Evolutionary conservation across 2,113 vertebrate genomes (phyloP).

Genomic region (Microcebus tavaratra): DNA sequence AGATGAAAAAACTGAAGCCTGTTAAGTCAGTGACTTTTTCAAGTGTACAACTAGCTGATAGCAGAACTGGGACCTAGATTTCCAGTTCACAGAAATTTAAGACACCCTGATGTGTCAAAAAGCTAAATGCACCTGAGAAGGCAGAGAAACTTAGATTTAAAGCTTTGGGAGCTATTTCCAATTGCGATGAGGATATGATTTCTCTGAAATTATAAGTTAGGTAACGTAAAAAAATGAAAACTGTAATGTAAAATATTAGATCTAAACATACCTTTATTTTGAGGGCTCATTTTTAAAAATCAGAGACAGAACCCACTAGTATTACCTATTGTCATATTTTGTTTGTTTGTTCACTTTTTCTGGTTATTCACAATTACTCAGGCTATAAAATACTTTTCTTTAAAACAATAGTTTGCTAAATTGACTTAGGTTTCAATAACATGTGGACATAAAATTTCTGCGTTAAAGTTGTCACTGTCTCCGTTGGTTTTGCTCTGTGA

Average conservation of each 20-base stretch:
- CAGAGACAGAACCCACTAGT: background rate
- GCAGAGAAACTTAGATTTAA: background rate
- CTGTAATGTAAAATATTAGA: conserved; percentile 23
- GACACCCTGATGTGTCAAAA: background rate
- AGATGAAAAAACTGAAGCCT: background rate
- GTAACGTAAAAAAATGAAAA: conserved; percentile 42
- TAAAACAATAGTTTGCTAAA: conserved; percentile 39
- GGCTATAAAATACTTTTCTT: background rate
- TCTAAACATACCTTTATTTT: background rate
- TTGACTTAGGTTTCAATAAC: background rate
- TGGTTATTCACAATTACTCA: conserved; percentile 14
- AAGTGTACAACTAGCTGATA: background rate
- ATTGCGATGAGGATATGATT: background rate
- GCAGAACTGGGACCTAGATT: background rate
- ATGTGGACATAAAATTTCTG: background rate
- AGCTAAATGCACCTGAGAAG: background rate
- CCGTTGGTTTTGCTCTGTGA: background rate
- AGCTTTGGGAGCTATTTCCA: background rate
- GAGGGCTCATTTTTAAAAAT: background rate
- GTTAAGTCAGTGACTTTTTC: background rate
- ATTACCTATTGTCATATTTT: background rate
- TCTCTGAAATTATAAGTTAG: conserved; percentile 9
- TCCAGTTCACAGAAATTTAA: background rate
- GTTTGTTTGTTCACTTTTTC: background rate
- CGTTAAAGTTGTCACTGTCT: background rate